phyloP scores from a whole-genome alignment of 2,113 vertebrate species.

The Sialia sialis region DNA sequence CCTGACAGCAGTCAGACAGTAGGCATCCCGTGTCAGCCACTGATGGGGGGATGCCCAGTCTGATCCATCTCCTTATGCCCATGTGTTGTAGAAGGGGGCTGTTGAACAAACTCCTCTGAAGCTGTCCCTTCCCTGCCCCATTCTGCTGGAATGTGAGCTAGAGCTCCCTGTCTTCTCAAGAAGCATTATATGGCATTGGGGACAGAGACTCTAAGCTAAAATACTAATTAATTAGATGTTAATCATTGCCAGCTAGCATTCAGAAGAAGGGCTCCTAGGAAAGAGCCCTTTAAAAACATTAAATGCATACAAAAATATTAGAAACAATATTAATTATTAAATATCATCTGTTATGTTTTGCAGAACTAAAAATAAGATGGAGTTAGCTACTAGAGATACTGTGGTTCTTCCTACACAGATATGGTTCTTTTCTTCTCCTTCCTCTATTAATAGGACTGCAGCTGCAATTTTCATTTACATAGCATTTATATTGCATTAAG shows the following conservation, averaged over 20 bases:
- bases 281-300: not conserved
- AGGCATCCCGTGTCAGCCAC: not conserved
- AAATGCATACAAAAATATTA: not conserved
- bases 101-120: not conserved
- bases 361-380: not conserved
- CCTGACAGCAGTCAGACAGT: not conserved
- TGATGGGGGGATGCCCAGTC: not conserved
- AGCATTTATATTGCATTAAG: not conserved
- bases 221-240: not conserved
- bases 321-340: not conserved
- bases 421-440: not conserved
- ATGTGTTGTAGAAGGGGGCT: not conserved
- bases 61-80: not conserved
- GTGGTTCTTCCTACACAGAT: not conserved
- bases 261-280: not conserved
- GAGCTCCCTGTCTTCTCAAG: not conserved
- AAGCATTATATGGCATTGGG: not conserved
- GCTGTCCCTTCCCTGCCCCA: not conserved
- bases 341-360: not conserved
- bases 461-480: not conserved
- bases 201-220: not conserved
- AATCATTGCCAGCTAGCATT: not conserved
- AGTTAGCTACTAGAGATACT: not conserved
- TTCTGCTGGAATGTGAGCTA: not conserved
- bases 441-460: conserved; percentile 27